Percentiles rank a stretch among this genome's conserved stretches.
Evolutionary conservation across 2,797 vertebrate species (phyloP).

Genomic region (Sphaeramia orbicularis): DNA sequence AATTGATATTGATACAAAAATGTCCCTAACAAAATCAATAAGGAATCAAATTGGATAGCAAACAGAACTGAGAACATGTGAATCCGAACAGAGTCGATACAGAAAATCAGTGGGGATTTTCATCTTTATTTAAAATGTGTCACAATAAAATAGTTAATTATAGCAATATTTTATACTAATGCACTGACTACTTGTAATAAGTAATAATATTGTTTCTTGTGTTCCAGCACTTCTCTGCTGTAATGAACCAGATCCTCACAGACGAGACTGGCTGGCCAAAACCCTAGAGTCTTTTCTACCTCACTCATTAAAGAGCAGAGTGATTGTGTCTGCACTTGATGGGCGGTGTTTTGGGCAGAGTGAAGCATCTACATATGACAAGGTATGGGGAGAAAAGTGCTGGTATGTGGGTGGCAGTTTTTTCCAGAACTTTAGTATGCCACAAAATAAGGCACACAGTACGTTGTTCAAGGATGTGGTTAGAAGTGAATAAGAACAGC

Average conservation of each 20-base stretch:
- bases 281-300: slow-evolving; percentile 96
- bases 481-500: slow-evolving; percentile 47
- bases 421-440: slow-evolving; percentile 8
- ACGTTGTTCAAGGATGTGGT: slow-evolving; percentile 33
- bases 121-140: too few species aligned
- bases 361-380: slow-evolving; percentile 77
- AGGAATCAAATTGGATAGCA: too few species aligned
- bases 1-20: too few species aligned
- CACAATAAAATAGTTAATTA: too few species aligned
- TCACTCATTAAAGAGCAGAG: slow-evolving; percentile 71
- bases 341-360: slow-evolving; percentile 86
- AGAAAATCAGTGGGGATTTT: too few species aligned
- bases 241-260: slow-evolving; percentile 90
- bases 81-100: too few species aligned
- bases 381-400: slow-evolving; percentile 70
- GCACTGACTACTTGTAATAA: slow-evolving; percentile 18
- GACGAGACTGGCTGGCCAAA: slow-evolving; percentile 88
- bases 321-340: slow-evolving; percentile 88
- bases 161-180: neutral
- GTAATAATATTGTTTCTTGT: slow-evolving; percentile 28
- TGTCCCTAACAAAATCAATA: too few species aligned
- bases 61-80: too few species aligned
- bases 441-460: slow-evolving; percentile 41
- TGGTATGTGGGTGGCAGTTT: slow-evolving; percentile 26
- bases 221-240: slow-evolving; percentile 89